phyloP scores from a whole-genome alignment of 2,888 invertebrate species.

The Tenthredo amoena region DNA sequence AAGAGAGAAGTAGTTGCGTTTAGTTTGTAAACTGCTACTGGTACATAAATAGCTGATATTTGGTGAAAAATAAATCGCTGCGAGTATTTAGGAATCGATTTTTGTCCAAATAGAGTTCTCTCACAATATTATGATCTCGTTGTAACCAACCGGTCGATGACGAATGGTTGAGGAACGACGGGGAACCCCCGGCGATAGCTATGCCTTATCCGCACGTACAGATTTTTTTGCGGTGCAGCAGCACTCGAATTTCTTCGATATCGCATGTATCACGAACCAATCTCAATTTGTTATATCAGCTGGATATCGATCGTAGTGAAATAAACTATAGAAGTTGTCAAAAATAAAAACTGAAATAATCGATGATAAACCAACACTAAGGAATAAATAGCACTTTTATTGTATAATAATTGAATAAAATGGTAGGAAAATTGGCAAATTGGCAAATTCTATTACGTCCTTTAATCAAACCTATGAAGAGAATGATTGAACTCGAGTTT shows the following conservation, averaged over 20 bases:
- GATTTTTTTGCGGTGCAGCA: neutral
- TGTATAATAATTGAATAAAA: no score
- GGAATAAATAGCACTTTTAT: no score
- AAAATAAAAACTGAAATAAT: no score
- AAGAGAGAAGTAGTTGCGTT: no score
- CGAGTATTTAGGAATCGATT: no score
- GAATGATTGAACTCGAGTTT: neutral
- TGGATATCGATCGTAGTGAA: no score
- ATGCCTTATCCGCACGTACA: neutral
- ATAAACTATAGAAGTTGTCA: no score
- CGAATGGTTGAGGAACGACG: neutral
- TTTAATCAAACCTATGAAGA: neutral
- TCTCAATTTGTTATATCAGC: no score
- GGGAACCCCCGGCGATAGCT: neutral
- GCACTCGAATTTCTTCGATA: neutral
- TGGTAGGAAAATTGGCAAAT: no score
- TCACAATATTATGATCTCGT: neutral
- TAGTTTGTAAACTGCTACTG: neutral
- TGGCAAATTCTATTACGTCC: neutral
- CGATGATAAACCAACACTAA: no score
- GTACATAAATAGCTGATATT: neutral
- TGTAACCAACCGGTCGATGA: neutral
- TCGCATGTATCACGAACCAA: neutral
- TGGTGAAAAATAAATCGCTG: no score
- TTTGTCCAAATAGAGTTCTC: neutral